Base-by-base conservation (phyloP, 2,888 invertebrate species). In the Drosophila phalerata region DNA sequence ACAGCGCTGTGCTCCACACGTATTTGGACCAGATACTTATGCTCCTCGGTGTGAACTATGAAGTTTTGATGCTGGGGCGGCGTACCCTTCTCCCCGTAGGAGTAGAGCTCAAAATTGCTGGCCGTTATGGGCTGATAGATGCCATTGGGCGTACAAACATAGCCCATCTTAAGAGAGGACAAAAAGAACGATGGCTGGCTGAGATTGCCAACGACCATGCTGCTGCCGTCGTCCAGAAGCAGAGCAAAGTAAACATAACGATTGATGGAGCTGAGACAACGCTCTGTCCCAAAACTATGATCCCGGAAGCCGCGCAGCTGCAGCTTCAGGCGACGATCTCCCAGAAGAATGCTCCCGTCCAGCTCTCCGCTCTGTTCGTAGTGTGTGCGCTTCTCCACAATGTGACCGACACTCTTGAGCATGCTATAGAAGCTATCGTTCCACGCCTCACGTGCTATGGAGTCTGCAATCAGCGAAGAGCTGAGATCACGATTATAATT, bases 301-400 rank as follows among this genome's bases (percentile, higher is more conserved):
- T 97, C 97, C 73, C 97, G 93, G 92, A 97, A 96, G 0, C 96
- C 95, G 22, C 94, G 94, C 83, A 97, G 90, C 19, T 94, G 94
- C 71, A 97, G 90, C 40, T 93, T 90, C 0, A 92, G 74, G 37
- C 28, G 25, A 0, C 93, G 93, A 5, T 93, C 93, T 8, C 94
- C 94, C 2, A 97, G 92, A 55, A 92, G 92, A 53, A 96, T 91
- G 30, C 92, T 93, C 55, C 96, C 96, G 30, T 93, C 93, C 58
- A 96, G 88, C 4, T 92, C 91, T 0, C 97, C 97, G 92, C 95
- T 96, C 92, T 97, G 97, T 85, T 97, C 97, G 91, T 97, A 97
- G 88, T 97, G 97, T 0, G 95, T 95, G 88, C 97, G 97, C 25
- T 81, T 88, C 25, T 85, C 89, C 11, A 92, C 61, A 30, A 91